phyloP scores from a whole-genome alignment of 2,888 invertebrate genomes.

The Diplolepis rosae region DNA sequence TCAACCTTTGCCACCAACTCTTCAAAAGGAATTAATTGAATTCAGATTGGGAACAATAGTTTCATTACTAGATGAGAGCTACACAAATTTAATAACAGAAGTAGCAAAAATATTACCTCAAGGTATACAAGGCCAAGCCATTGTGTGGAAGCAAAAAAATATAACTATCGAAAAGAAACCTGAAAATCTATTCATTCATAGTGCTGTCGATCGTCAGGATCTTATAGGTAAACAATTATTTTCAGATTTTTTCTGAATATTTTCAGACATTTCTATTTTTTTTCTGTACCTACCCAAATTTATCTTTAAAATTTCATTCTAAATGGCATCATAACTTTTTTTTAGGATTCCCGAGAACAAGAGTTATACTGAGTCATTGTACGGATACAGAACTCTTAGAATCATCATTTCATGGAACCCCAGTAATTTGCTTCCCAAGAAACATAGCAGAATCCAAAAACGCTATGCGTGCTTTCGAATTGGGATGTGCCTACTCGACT shows the following conservation, averaged over 20 bases:
- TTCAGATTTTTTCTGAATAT: neutral
- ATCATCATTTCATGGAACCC: slow-evolving; percentile 66
- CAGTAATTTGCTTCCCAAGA: slow-evolving; percentile 69
- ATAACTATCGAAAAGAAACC: slow-evolving; percentile 47
- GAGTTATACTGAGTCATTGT: slow-evolving; percentile 67
- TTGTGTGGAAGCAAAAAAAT: slow-evolving; percentile 63
- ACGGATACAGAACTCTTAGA: slow-evolving; percentile 67
- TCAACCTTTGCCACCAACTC: slow-evolving; percentile 58
- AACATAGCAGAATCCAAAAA: slow-evolving; percentile 60
- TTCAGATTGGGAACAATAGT: slow-evolving; percentile 62
- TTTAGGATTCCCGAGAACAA: slow-evolving; percentile 64
- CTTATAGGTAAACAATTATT: slow-evolving; percentile 61
- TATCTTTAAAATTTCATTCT: neutral
- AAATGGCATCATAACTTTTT: neutral
- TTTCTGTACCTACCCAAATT: no score
- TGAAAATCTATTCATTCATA: slow-evolving; percentile 62
- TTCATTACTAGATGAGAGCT: slow-evolving; percentile 60
- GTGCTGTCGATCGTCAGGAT: slow-evolving; percentile 65
- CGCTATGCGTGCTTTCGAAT: slow-evolving; percentile 57
- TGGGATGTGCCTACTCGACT: slow-evolving; percentile 59
- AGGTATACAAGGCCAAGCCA: slow-evolving; percentile 65
- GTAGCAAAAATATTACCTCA: slow-evolving; percentile 61
- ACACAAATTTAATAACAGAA: slow-evolving; percentile 55
- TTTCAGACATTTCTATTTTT: neutral
- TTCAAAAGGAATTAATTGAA: slow-evolving; percentile 66